Base-by-base conservation (phyloP, 2,113 vertebrate species). In the Megaleporinus macrocephalus region DNA sequence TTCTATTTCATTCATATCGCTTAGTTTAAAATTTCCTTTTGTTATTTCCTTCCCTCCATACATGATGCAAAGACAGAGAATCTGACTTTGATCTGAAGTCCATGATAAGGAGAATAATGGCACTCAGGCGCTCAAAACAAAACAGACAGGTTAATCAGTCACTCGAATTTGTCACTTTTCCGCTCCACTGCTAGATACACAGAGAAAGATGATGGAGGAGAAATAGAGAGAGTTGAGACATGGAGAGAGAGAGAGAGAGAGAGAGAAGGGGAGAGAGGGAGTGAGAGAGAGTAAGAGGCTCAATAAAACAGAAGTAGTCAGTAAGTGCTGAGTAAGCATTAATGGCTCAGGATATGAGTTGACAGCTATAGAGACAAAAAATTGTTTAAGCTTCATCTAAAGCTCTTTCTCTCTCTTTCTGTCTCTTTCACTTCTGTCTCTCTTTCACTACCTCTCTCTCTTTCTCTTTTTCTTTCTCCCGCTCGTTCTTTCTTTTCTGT, bases 311-410 rank as follows among this genome's bases (percentile, higher is more conserved):
- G 85, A 86, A 87, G 86, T 84, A 85, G 85, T 73, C 33, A 73
- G 86, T 84, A 87, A 87, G 86, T 91, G 88, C 75, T 79, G 79
- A 80, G 77, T 74, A 86, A 85, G 87, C 90, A 91, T 89, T 93
- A 85, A 90, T 89, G 87, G 51, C 80, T 80, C 79, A 24, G 74
- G 79, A 74, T n/a, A 86, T 83, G 53, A 83, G 76, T 82, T 76
- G 66, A 76, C 62, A 76, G 57, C 49, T 82, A 57, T 51, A 82
- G 36, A 70, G n/a, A 70, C 66, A 70, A 76, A 65, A 74, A 81
- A 74, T 29, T 44, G 71, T 72, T 66, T 81, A 66, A 36, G 71
- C 59, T 73, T 53, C 27, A 68, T 36, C 47, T 41, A 66, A 80
- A 73, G 66, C 63, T 33, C 16, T 22, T 0, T 20, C 53, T 55